Conservation (phyloP, 2,797 vertebrate genomes). For the Takifugu ocellatus region DNA sequence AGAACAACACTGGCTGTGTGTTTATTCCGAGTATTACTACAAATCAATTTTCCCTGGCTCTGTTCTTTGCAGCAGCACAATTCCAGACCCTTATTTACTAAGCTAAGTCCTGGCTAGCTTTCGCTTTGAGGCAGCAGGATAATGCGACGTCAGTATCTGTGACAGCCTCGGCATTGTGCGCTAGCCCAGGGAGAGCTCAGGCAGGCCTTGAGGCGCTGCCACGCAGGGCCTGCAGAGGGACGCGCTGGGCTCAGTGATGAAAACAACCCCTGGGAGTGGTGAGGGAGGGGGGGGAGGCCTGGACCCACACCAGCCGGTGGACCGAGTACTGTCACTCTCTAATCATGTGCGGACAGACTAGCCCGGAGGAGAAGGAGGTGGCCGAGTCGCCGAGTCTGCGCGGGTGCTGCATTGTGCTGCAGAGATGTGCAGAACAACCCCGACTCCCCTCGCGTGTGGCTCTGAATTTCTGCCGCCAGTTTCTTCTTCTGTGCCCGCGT, state of each 20-base stretch:
- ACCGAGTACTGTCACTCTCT: conserved; percentile 66
- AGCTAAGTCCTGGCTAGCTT: conserved; percentile 23
- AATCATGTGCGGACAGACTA: conserved; percentile 68
- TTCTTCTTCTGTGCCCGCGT: not conserved
- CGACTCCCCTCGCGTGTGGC: conserved; percentile 7
- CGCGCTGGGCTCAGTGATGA: conserved; percentile 52
- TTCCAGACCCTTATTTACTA: conserved; percentile 32
- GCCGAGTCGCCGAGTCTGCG: conserved; percentile 30
- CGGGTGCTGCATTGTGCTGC: conserved; percentile 23
- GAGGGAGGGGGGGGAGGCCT: conserved; percentile 43
- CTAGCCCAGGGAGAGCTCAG: conserved; percentile 33
- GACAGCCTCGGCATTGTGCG: conserved; percentile 52
- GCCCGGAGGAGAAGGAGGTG: conserved; percentile 56
- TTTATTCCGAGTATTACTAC: too few species aligned
- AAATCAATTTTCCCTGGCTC: conserved; percentile 14
- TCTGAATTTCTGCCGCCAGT: not conserved
- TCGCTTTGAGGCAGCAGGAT: conserved; percentile 44
- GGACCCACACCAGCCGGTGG: conserved; percentile 61
- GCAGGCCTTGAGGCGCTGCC: conserved; percentile 55
- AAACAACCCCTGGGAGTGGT: conserved; percentile 50
- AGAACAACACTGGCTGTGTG: too few species aligned
- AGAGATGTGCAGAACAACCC: conserved; percentile 14
- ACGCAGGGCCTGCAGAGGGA: conserved; percentile 49
- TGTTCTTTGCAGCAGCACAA: conserved; percentile 9
- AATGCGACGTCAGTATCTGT: conserved; percentile 47